Percentiles rank a stretch among this genome's conserved stretches.
phyloP scores from a whole-genome alignment of 2,113 vertebrate genomes.

The Pionites leucogaster region DNA sequence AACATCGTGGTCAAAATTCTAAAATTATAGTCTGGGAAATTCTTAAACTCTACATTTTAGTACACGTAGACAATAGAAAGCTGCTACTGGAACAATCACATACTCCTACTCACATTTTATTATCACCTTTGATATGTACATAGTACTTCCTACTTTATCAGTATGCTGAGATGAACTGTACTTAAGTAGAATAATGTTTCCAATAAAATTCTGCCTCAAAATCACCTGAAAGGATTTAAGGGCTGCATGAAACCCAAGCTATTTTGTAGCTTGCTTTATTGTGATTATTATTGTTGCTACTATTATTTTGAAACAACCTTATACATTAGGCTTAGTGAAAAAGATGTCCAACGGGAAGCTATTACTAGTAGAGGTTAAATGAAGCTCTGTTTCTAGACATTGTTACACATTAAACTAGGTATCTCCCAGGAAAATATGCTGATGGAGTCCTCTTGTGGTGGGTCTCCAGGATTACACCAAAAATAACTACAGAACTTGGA shows the following conservation, averaged over 20 bases:
- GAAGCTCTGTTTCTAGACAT: not conserved
- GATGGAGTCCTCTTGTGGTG: not conserved
- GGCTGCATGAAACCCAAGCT: not conserved
- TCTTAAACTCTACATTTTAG: not conserved
- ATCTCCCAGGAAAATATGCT: not conserved
- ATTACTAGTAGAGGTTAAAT: not conserved
- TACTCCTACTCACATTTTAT: not conserved
- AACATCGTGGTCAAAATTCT: not conserved
- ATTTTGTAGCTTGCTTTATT: not conserved
- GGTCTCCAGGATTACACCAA: not conserved
- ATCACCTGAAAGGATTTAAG: not conserved
- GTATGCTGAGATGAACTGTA: not conserved
- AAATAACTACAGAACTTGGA: fast-evolving
- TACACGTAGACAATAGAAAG: not conserved
- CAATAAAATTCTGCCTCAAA: not conserved
- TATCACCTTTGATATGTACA: not conserved
- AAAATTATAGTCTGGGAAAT: not conserved
- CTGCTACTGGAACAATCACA: not conserved
- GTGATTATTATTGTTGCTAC: not conserved
- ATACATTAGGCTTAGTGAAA: not conserved
- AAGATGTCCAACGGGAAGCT: not conserved
- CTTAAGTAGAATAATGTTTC: not conserved
- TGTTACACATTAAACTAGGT: not conserved
- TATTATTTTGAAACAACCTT: not conserved
- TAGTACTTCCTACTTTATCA: not conserved